These are phyloP conservation scores for Ormia ochracea DNA, from an alignment of 2,888 invertebrate species.

Conservation along the genomic window DNA sequence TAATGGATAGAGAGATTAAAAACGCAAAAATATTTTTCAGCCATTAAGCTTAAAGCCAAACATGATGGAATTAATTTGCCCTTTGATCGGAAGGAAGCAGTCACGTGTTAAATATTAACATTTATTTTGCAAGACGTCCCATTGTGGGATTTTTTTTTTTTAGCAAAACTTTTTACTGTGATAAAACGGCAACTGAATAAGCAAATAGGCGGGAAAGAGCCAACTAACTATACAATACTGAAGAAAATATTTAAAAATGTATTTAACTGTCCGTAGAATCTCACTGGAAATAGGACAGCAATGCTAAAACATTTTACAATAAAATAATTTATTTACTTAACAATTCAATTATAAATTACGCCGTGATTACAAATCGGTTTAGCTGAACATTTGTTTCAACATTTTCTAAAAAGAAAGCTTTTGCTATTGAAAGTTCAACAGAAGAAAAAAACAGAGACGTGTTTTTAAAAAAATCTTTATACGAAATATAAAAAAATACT, in stretches of 20 bases:
- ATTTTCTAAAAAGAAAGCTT: too few relatives aligned
- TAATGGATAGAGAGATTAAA: too few relatives aligned
- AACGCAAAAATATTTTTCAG: too few relatives aligned
- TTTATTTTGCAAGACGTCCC: too few relatives aligned
- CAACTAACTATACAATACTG: not conserved
- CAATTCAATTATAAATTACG: not conserved
- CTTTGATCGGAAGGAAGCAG: too few relatives aligned
- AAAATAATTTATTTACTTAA: not conserved
- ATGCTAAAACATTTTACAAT: not conserved
- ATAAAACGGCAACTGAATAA: conserved; percentile 32
- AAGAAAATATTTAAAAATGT: conserved; percentile 3
- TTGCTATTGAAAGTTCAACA: not conserved
- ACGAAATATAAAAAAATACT: not conserved
- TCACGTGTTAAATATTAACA: too few relatives aligned
- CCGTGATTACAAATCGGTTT: too few relatives aligned
- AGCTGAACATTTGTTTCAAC: conserved; percentile 11
- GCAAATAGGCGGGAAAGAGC: not conserved
- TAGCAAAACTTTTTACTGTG: too few relatives aligned
- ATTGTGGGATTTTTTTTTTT: too few relatives aligned
- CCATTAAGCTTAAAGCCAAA: too few relatives aligned
- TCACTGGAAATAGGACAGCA: not conserved
- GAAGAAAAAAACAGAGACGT: not conserved
- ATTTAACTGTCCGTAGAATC: conserved; percentile 3
- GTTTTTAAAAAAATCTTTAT: not conserved
- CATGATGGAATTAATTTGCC: too few relatives aligned